Evolutionary conservation across 2,888 invertebrate species (phyloP).

Genomic region (Yponomeuta evonymella): DNA sequence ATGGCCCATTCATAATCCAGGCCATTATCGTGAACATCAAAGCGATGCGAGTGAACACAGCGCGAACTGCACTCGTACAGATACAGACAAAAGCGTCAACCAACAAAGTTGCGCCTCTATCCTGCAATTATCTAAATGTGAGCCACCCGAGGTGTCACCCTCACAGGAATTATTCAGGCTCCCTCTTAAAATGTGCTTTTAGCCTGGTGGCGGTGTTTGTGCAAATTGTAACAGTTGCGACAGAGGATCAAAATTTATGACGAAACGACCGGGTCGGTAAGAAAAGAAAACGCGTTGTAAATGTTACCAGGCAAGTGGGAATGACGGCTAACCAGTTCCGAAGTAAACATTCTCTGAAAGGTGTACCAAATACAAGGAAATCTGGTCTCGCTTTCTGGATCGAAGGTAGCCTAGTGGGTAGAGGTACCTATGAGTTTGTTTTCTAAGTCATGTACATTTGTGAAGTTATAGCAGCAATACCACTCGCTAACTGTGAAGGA

Average conservation of each 20-base stretch:
- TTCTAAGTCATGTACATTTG: too few relatives aligned
- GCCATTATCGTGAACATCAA: conserved; percentile 57
- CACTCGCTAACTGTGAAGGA: too few relatives aligned
- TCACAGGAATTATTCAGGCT: conserved; percentile 42
- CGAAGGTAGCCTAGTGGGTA: too few relatives aligned
- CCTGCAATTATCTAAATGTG: conserved; percentile 71
- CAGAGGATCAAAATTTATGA: conserved; percentile 51
- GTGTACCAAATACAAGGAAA: too few relatives aligned
- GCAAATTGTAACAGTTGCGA: conserved; percentile 49
- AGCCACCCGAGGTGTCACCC: conserved; percentile 40
- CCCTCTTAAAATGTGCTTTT: conserved; percentile 57
- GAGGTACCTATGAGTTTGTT: too few relatives aligned
- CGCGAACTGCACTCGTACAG: conserved; percentile 32
- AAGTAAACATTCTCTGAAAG: too few relatives aligned
- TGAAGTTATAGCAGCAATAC: too few relatives aligned
- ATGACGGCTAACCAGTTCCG: too few relatives aligned
- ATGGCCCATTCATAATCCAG: conserved; percentile 39
- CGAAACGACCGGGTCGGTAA: conserved; percentile 30
- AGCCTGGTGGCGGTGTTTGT: conserved; percentile 44
- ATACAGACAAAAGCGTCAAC: conserved; percentile 49
- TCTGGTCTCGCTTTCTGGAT: too few relatives aligned
- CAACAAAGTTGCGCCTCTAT: conserved; percentile 51
- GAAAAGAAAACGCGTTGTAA: too few relatives aligned
- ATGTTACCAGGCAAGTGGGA: too few relatives aligned
- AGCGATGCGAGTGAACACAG: conserved; percentile 29